Conservation (phyloP, 2,797 vertebrate genomes). For the Sciaenops ocellatus region DNA sequence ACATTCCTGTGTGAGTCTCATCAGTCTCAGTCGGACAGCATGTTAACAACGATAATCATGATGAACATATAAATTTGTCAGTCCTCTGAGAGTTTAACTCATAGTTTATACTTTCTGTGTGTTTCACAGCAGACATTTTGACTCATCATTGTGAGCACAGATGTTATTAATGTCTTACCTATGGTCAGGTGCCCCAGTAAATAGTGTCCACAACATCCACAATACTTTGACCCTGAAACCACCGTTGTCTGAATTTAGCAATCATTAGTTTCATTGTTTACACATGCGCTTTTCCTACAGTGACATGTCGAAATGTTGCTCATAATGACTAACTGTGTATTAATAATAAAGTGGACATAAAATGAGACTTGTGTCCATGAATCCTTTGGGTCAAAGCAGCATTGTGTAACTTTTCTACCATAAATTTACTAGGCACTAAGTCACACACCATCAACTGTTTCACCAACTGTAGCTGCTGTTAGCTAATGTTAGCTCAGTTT, state of each 20-base stretch:
- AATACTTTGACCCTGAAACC: not conserved
- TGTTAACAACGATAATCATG: not conserved
- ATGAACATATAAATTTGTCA: not conserved
- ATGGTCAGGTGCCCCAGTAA: no score
- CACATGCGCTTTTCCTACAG: not conserved
- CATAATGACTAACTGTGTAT: no score
- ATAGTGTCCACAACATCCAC: no score
- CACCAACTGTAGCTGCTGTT: no score
- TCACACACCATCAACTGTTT: no score
- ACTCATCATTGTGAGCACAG: not conserved
- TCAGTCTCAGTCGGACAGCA: not conserved
- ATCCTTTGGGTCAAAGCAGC: no score
- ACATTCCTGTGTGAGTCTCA: constrained; percentile 44
- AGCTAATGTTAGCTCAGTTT: no score
- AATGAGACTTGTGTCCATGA: no score
- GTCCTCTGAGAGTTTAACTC: not conserved
- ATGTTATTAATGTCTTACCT: not conserved
- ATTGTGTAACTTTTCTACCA: no score
- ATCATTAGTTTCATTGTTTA: not conserved
- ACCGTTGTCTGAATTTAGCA: not conserved
- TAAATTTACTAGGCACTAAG: no score
- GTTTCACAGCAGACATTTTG: not conserved
- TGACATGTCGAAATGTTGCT: not conserved
- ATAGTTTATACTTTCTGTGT: not conserved
- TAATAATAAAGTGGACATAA: no score